Evolutionary conservation across 2,888 invertebrate genomes (phyloP).

Genomic region (Leucoptera coffeella): DNA sequence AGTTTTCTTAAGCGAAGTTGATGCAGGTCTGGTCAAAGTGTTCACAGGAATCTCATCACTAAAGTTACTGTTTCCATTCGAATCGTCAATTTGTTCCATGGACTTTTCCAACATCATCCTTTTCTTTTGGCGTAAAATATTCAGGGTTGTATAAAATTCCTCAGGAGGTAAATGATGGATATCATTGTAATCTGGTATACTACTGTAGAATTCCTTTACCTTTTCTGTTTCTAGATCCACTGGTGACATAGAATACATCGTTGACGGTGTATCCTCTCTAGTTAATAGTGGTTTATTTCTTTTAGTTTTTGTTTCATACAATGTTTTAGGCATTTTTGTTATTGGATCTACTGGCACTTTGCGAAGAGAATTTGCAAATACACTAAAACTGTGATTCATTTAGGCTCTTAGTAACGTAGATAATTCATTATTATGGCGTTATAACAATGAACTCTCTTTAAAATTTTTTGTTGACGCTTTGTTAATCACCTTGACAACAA

Average conservation of each 20-base stretch:
- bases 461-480: not conserved
- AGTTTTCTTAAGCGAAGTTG: no score
- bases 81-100: conserved; percentile 23
- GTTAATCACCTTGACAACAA: not conserved
- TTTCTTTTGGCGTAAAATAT: conserved; percentile 60
- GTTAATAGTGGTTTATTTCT: conserved; percentile 5
- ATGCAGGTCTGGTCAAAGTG: conserved; percentile 6
- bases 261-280: conserved; percentile 23
- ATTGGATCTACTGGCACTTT: conserved; percentile 67
- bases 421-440: not conserved
- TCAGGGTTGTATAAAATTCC: conserved; percentile 68
- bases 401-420: no score
- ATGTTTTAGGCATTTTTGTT: conserved; percentile 64
- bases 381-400: conserved; percentile 52
- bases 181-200: conserved; percentile 75
- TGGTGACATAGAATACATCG: conserved; percentile 17
- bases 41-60: no score
- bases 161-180: conserved; percentile 68
- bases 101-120: conserved; percentile 36
- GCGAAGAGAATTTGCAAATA: conserved; percentile 65
- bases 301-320: conserved; percentile 56
- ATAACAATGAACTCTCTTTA: no score
- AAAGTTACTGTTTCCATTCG: no score
- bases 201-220: conserved; percentile 66
- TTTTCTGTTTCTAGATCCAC: conserved; percentile 47